phyloP scores from a whole-genome alignment of 2,113 vertebrate genomes.

The Nycticorax nycticorax region DNA sequence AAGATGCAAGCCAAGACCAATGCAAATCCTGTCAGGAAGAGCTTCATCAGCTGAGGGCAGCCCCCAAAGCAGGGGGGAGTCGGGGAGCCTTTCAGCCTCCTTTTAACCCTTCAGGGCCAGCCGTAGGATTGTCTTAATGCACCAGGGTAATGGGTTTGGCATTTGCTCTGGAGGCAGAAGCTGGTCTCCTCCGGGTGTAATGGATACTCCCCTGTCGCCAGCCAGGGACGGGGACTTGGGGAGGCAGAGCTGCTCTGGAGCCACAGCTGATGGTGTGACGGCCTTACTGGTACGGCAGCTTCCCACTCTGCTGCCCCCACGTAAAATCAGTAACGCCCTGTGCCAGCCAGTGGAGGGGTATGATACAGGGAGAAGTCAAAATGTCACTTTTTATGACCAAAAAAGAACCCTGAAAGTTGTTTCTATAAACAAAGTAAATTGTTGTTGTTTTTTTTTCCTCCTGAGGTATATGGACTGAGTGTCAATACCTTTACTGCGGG shows the following conservation, averaged over 20 bases:
- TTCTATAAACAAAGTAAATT: not conserved
- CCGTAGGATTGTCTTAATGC: not conserved
- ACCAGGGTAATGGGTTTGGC: not conserved
- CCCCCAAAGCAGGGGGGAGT: not conserved
- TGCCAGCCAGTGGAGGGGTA: no score
- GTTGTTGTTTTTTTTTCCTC: no score
- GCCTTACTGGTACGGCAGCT: not conserved
- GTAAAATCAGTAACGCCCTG: not conserved
- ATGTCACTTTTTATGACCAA: not conserved
- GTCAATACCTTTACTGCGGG: not conserved
- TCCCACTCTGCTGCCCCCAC: not conserved
- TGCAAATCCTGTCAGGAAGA: not conserved
- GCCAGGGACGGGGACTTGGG: not conserved
- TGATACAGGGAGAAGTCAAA: not conserved
- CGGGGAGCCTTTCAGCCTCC: not conserved
- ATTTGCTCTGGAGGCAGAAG: not conserved
- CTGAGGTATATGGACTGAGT: fast-evolving
- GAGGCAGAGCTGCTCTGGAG: not conserved
- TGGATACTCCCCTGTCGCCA: no score
- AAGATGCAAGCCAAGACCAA: no score
- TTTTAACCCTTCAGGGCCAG: not conserved
- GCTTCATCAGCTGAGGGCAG: not conserved
- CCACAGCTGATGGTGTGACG: not conserved
- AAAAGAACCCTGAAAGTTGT: not conserved
- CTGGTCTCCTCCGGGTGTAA: not conserved